Evolutionary conservation across 1,140 invertebrate species (phyloP), one percentile per base, ranked within the genome.

Genomic region (Drosophila yakuba): DNA sequence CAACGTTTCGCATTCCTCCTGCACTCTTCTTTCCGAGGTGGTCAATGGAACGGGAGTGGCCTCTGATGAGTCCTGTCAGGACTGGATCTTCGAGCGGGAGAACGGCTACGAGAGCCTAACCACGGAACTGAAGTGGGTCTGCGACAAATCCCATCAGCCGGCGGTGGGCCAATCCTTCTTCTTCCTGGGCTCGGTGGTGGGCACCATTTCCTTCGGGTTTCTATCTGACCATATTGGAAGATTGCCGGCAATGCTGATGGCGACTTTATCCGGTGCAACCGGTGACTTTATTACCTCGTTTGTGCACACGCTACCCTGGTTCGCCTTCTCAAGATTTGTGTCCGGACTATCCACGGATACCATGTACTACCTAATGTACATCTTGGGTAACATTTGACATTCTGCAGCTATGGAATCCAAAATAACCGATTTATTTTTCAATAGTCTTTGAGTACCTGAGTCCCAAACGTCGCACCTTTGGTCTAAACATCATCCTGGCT

Each of bases 311-410:
- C 71, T 93, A 17, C 84, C 91, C 3, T 80, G 91, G 51, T 94
- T 94, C 82, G 92, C 93, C 12, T 78, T 93, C 17, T 93, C 92
- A 7, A 78, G 94, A 66, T 94, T 94, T 76, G 68, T 94, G 4
- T 94, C 94, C 0, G 94, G 94, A 12, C 72, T 93, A 8, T 94
- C 94, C 14, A 94, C 94, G 43, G 94, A 95, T 64, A 93, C 93
- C 44, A 94, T 94, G 85, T 95, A 94, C 80, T 93, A 94, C 50
- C 93, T 95, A 83, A 94, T 94, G 93, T 95, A 95, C 66, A 95
- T 95, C 63, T 93, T 95, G 69, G 93, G 94, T 94, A 79, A 91
- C 89, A 69, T 44, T 0, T 12, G 15, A 12, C 0, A 10, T 32
- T 10, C 1, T 35, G 5, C 4, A 7, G 5, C 14, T 14, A 17